Evolutionary conservation across 2,888 invertebrate genomes (phyloP), one percentile per base, ranked within the genome.

Genomic region (Pyrgus malvae): DNA sequence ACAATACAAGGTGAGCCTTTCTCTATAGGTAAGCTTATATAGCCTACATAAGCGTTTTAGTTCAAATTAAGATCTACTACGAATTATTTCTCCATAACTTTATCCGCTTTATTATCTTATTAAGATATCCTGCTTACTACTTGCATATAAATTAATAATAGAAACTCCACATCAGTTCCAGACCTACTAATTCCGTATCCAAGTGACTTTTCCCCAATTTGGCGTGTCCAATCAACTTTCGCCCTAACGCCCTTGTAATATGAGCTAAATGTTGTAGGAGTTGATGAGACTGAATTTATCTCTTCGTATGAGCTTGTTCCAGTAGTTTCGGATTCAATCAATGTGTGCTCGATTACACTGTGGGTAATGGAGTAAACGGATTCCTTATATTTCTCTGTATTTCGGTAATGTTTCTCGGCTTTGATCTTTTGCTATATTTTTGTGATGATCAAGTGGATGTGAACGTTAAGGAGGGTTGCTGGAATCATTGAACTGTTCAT

Each of bases 201-300:
- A 31, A 40, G 54, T 54, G 54, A 54, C 54, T 54, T 54, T 40
- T 33, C 46, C 40, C 38, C 21, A 53, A 45, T 53, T 53, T 31
- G 33, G 19, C 6, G 38, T 2, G 7, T 11, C 14, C 46, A 31
- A 16, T 40, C 46, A 23, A 54, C 31, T 54, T 12, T 45, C 23
- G 45, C n/a, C 40, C 29, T 46, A 46, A 46, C 21, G 8, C 5
- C 3, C 9, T 9, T 5, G 31, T 19, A 25, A 46, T 40, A 46
- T 16, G 31, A 21, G 23, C 33, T 33, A 54, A 46, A 48, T 55
- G 53, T 57, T 38, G 55, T 16, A 44, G 29, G 31, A 37, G 23
- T 45, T 55, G 57, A 59, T 53, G 59, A 55, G 48, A 27, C 25
- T 48, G 51, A 51, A 53, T 59, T 59, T 59, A 57, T 59, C 46